Conservation (phyloP, 2,888 invertebrate species). For the Phragmatobia fuliginosa region DNA sequence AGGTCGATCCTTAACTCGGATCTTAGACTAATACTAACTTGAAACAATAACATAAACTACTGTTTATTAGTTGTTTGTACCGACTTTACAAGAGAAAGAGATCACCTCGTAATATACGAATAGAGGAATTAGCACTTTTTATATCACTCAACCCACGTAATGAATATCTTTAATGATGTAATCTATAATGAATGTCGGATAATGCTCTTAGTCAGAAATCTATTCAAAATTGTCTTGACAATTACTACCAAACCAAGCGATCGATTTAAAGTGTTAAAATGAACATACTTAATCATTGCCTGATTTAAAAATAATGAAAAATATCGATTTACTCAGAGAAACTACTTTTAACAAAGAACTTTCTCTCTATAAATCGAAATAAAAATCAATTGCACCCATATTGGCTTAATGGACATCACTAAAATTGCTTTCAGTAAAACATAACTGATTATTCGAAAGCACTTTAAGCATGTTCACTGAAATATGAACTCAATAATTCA, state of each 20-base stretch:
- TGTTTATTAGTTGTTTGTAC: too few relatives aligned
- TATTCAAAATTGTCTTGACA: neutral
- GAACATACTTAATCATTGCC: neutral
- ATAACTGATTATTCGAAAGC: neutral
- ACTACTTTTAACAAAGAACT: neutral
- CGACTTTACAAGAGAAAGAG: neutral
- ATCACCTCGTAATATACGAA: neutral
- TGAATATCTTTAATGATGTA: too few relatives aligned
- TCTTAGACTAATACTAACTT: too few relatives aligned
- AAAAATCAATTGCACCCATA: neutral
- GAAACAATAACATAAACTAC: too few relatives aligned
- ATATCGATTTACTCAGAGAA: too few relatives aligned
- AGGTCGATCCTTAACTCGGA: too few relatives aligned
- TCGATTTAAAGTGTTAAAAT: neutral
- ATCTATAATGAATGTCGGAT: neutral
- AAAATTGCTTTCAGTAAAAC: slow-evolving; percentile 2
- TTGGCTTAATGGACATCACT: neutral
- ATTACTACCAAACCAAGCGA: neutral
- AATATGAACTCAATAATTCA: slow-evolving; percentile 7
- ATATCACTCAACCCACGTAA: too few relatives aligned
- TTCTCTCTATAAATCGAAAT: neutral
- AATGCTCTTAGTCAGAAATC: neutral
- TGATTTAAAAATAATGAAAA: neutral
- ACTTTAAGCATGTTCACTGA: slow-evolving; percentile 1
- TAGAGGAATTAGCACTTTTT: neutral